A percentile compares a stretch with the other conserved stretches of the same genome.
phyloP scores from a whole-genome alignment of 2,888 invertebrate genomes.

The Sabatieria punctata region DNA sequence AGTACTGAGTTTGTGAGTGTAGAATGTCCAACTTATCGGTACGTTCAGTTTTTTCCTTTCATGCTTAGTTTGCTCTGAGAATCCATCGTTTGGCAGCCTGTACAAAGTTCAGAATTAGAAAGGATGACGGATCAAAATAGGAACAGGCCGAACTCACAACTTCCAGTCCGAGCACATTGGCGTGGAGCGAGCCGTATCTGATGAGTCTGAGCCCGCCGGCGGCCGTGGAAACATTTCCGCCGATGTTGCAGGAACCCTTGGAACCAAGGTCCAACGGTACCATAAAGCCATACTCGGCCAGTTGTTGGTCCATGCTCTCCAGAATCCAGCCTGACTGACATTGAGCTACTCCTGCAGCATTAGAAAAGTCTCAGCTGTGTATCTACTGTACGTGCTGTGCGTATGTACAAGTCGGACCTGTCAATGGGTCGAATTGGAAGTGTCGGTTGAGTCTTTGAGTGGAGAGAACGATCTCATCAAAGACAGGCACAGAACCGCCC shows the following conservation, averaged over 20 bases:
- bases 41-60: too few relatives aligned
- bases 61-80: too few relatives aligned
- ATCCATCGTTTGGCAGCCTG: too few relatives aligned
- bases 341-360: too few relatives aligned
- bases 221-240: constrained; percentile 87
- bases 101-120: too few relatives aligned
- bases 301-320: constrained; percentile 59
- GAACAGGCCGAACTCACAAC: constrained; percentile 18
- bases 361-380: too few relatives aligned
- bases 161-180: constrained; percentile 23
- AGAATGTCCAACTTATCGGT: too few relatives aligned
- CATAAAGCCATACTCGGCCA: constrained; percentile 56
- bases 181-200: constrained; percentile 62
- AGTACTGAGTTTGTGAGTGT: too few relatives aligned
- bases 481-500: constrained; percentile 88
- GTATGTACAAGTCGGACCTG: constrained; percentile 49
- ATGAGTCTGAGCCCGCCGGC: constrained; percentile 86
- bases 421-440: constrained; percentile 57
- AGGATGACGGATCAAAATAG: too few relatives aligned
- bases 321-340: constrained; percentile 89
- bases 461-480: constrained; percentile 82
- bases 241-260: constrained; percentile 67
- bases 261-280: constrained; percentile 93
- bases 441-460: constrained; percentile 67
- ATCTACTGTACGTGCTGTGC: too few relatives aligned